phyloP scores from a whole-genome alignment of 2,888 invertebrate species.

The Andrena marginata region DNA sequence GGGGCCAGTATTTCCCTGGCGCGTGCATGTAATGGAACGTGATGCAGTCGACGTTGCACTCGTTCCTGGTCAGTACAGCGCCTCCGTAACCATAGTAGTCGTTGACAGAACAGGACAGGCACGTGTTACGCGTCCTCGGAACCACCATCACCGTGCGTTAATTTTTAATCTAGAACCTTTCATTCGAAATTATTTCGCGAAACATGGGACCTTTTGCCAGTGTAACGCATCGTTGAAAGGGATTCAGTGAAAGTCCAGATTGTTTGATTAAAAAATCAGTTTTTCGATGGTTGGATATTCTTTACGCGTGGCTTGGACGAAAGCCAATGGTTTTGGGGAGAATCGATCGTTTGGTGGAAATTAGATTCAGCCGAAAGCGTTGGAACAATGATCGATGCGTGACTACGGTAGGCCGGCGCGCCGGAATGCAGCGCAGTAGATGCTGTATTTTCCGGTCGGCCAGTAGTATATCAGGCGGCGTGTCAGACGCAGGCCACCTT shows the following conservation, averaged over 20 bases:
- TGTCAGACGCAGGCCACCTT: conserved; percentile 60
- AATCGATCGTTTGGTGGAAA: not conserved
- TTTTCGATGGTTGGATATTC: not conserved
- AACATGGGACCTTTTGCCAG: too few relatives aligned
- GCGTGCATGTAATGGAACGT: conserved; percentile 52
- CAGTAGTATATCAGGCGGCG: conserved; percentile 63
- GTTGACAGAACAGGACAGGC: conserved; percentile 30
- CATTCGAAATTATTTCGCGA: not conserved
- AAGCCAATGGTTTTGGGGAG: not conserved
- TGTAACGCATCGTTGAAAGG: too few relatives aligned
- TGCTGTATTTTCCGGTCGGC: conserved; percentile 42
- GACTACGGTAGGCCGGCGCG: not conserved
- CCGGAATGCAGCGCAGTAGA: conserved; percentile 23
- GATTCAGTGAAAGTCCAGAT: too few relatives aligned
- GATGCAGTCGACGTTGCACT: conserved; percentile 30
- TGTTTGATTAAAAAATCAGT: too few relatives aligned
- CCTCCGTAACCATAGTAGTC: conserved; percentile 4
- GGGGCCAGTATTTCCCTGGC: conserved; percentile 28
- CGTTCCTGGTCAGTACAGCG: not conserved
- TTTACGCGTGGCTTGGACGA: too few relatives aligned
- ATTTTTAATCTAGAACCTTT: conserved; percentile 1
- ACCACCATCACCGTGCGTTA: not conserved
- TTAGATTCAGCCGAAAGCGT: conserved; percentile 11
- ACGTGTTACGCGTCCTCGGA: conserved; percentile 1
- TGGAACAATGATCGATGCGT: conserved; percentile 14